Conservation (phyloP, 2,888 invertebrate genomes). For the Brenthis daphne region DNA sequence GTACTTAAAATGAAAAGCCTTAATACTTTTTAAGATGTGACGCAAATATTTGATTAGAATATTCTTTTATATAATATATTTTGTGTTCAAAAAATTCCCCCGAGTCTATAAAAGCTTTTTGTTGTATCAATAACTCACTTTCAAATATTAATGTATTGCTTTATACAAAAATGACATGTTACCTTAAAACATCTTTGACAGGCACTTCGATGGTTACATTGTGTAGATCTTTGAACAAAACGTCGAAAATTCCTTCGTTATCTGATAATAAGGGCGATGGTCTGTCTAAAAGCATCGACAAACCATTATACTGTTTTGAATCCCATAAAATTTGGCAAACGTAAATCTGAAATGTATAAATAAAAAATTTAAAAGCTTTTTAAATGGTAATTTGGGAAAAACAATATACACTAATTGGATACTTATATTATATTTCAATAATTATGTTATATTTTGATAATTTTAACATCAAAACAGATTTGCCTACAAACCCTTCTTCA, state of each 20-base stretch:
- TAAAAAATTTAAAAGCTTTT: conserved; percentile 4
- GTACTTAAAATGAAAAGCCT: background rate
- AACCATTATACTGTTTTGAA: conserved; percentile 83
- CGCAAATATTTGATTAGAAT: conserved; percentile 8
- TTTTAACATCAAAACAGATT: no score
- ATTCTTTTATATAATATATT: conserved; percentile 2
- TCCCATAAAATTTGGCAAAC: conserved; percentile 88
- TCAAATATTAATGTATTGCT: conserved; percentile 13
- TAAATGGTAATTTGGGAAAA: background rate
- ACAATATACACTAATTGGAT: conserved; percentile 6
- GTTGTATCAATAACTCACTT: conserved; percentile 31
- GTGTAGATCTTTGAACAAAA: conserved; percentile 78
- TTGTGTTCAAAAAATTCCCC: conserved; percentile 11
- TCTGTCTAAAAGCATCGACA: conserved; percentile 85
- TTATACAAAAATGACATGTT: conserved; percentile 27
- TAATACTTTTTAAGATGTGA: background rate
- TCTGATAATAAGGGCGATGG: conserved; percentile 82
- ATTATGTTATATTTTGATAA: background rate
- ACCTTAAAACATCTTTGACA: conserved; percentile 79
- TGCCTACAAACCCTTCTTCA: no score
- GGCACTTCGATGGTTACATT: conserved; percentile 79
- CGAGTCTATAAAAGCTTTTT: conserved; percentile 35
- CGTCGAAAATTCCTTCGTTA: conserved; percentile 80
- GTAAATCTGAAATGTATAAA: conserved; percentile 69
- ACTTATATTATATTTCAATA: background rate